These are phyloP conservation scores for Agriopis aurantiaria DNA, from an alignment of 2,888 invertebrate species.

Conservation along the genomic window DNA sequence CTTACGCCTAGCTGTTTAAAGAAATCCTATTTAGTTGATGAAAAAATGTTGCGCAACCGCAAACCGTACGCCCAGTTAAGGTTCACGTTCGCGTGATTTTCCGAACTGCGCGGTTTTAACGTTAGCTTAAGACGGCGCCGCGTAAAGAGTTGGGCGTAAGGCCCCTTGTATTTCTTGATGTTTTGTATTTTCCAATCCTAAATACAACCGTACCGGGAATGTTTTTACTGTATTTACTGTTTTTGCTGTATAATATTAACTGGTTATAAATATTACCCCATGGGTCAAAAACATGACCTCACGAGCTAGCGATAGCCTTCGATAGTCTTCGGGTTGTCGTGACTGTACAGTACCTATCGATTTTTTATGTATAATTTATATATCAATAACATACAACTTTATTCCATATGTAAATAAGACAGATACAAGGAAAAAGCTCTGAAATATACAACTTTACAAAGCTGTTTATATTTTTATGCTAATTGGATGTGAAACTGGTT, in stretches of 20 bases:
- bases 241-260: too few relatives aligned
- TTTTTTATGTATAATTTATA: not conserved
- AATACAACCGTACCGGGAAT: conserved; percentile 3
- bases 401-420: conserved; percentile 2
- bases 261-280: conserved; percentile 8
- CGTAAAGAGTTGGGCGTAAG: too few relatives aligned
- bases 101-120: too few relatives aligned
- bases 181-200: not conserved
- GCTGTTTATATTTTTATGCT: conserved; percentile 10
- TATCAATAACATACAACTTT: not conserved
- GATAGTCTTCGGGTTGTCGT: not conserved
- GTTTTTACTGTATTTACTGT: not conserved
- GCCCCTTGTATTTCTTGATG: not conserved
- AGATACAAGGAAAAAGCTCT: conserved; percentile 15
- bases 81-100: too few relatives aligned
- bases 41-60: too few relatives aligned
- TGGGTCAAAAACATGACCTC: conserved; percentile 15
- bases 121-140: too few relatives aligned
- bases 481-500: conserved; percentile 10
- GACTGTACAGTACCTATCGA: not conserved
- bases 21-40: too few relatives aligned
- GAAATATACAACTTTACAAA: not conserved
- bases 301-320: conserved; percentile 3
- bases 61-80: too few relatives aligned
- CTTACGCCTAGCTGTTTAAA: too few relatives aligned